Base-by-base conservation (phyloP, 2,888 invertebrate genomes). In the Parnassius glacialis region DNA sequence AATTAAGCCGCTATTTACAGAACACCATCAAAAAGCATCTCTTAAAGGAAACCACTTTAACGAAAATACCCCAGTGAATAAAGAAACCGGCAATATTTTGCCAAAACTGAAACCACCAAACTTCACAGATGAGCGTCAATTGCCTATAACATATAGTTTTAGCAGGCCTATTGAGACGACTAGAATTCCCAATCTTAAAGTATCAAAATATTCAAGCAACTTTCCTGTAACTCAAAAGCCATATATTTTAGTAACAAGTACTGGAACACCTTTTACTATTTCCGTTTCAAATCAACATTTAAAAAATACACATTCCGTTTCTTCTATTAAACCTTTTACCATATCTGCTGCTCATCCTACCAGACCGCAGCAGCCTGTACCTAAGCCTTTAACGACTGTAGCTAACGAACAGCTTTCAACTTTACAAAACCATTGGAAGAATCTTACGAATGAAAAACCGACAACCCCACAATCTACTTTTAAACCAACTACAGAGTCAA, bases 131-230 rank as follows among this genome's bases (percentile, higher is more conserved):
- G 90, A 91, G 62, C 83, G 89, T 43, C 84, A 86, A 65, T 72
- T 90, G 65, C 89, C 91, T n/a, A 77, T 90, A 50, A 87, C 73
- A 59, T 85, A 86, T 65, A 90, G 80, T 70, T 91, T 91, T 69
- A 83, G 73, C 59, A 78, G 74, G 58, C 79, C 82, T 34, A 70
- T 75, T 56, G 76, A 73, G 58, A 76, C 69, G 50, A 75, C 68
- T 12, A 62, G 70, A 70, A 45, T 73, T 68, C 54, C 72, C 70
- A 44, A 76, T 13, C 13, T 47, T 71, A 62, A 64, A 68, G 45
- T 69, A 50, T 65, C 69, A 20, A 80, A 81, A 57, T 64, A 66
- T 43, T 80, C 79, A 25, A 52, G 52, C n/a, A 50, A 59, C 10
- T 52, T 34, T 16, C 53, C 82, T 10, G 77, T 78, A 11, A 84